Percentiles rank a stretch among this genome's conserved stretches.
These are phyloP conservation scores for Panorpa germanica DNA, from an alignment of 2,888 invertebrate species.

Conservation along the genomic window DNA sequence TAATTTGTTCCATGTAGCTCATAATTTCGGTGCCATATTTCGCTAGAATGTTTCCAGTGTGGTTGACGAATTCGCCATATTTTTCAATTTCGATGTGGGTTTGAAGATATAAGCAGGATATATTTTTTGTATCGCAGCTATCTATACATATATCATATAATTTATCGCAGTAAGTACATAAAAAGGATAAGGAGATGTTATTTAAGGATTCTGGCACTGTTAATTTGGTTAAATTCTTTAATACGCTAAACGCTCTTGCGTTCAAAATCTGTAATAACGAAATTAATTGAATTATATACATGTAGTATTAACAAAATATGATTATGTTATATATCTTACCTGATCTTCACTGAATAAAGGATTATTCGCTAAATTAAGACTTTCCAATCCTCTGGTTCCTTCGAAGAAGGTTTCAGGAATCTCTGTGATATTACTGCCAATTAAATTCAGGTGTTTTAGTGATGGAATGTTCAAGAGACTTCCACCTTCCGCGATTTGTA, in stretches of 20 bases:
- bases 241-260: constrained; percentile 21
- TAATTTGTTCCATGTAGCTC: too few species aligned
- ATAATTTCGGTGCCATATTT: too few species aligned
- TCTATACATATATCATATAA: too few species aligned
- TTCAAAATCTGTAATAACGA: constrained; percentile 21
- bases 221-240: constrained; percentile 21
- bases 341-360: constrained; percentile 20
- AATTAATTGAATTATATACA: constrained; percentile 8
- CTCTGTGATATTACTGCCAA: constrained; percentile 21
- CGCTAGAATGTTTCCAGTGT: too few species aligned
- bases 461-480: constrained; percentile 20
- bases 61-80: too few species aligned
- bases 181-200: too few species aligned
- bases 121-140: too few species aligned
- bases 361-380: constrained; percentile 22
- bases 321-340: constrained; percentile 16
- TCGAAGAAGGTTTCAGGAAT: constrained; percentile 21
- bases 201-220: constrained; percentile 22
- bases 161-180: too few species aligned
- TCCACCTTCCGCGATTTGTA: constrained; percentile 17
- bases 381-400: constrained; percentile 18
- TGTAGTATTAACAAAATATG: constrained; percentile 1
- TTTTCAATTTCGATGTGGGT: too few species aligned
- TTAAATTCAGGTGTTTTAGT: constrained; percentile 20
- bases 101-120: too few species aligned